Evolutionary conservation across 2,113 vertebrate species (phyloP), one percentile per base, ranked within the genome.

Genomic region (Puntigrus tetrazona): DNA sequence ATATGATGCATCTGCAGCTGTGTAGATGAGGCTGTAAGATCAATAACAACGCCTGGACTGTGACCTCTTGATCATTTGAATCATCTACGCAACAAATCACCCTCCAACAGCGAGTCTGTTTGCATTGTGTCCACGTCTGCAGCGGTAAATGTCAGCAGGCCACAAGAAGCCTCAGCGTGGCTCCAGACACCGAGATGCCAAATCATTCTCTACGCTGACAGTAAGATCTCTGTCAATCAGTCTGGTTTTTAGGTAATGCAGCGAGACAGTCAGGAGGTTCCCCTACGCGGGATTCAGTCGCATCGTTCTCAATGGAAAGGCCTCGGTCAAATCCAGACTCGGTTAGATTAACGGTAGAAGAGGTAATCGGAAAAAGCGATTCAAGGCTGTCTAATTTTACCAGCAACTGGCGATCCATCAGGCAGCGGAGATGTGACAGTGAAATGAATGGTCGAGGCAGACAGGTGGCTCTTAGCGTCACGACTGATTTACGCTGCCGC

Each of bases 311-410:
- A 45, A 92, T 87, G 85, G 55, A 91, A 95, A 95, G 94, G 94
- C 94, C 94, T 94, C 94, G 95, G 95, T 95, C n/a, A n/a, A 95
- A 96, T 96, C 96, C 96, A 95, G 94, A 96, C 65, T 83, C 96
- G 97, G 96, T 96, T 95, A 96, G 95, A 96, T 94, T 96, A n/a
- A 96, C 95, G 95, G 94, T 94, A 94, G 96, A 95, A 96, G 96
- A 96, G 96, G 95, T 97, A 97, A 98, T 97, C 94, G 97, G 95
- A 97, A 97, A 43, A 96, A 95, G 95, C 96, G 96, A 99, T 98
- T 99, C 97, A 98, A 97, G 96, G 97, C 97, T 98, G 97, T 98
- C 97, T 99, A 98, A 98, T 98, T 98, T 97, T 97, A 96, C n/a
- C 97, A 96, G 96, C 95, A 97, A 97, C 96, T 97, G n/a, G 97